Evolutionary conservation across 1,140 invertebrate species (phyloP).

Genomic region (Scaptomyza montana): DNA sequence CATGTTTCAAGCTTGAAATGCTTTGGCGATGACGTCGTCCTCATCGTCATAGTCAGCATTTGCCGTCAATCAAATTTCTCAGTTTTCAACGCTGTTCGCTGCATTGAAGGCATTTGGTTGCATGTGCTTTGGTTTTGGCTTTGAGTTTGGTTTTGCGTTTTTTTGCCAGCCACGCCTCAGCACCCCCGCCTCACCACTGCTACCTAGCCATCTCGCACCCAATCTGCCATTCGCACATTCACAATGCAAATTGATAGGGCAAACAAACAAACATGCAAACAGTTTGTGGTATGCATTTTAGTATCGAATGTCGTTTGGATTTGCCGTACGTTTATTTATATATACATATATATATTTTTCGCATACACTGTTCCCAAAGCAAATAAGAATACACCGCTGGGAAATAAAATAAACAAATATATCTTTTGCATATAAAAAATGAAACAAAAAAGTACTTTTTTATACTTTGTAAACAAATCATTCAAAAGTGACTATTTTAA

Average conservation of each 20-base stretch:
- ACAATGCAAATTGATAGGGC: slow-evolving; percentile 66
- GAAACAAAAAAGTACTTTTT: too few relatives aligned
- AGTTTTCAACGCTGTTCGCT: slow-evolving; percentile 44
- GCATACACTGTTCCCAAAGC: background rate
- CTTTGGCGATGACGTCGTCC: slow-evolving; percentile 73
- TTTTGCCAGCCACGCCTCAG: slow-evolving; percentile 13
- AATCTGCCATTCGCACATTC: slow-evolving; percentile 31
- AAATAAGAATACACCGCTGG: background rate
- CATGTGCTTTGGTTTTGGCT: slow-evolving; percentile 41
- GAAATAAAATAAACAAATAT: background rate
- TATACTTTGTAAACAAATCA: too few relatives aligned
- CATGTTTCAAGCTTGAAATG: slow-evolving; percentile 71
- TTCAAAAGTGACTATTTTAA: too few relatives aligned
- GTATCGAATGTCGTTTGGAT: slow-evolving; percentile 67
- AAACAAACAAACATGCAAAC: slow-evolving; percentile 67
- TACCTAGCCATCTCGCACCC: background rate
- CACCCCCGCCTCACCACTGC: background rate
- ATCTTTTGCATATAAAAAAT: too few relatives aligned
- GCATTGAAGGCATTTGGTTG: slow-evolving; percentile 47
- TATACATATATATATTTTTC: slow-evolving; percentile 12
- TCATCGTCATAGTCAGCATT: slow-evolving; percentile 39
- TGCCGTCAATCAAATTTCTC: slow-evolving; percentile 63
- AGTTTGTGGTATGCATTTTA: slow-evolving; percentile 63
- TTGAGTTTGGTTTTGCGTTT: slow-evolving; percentile 9
- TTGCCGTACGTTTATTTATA: slow-evolving; percentile 45